A percentile compares a stretch with the other conserved stretches of the same genome.
Evolutionary conservation across 2,888 invertebrate species (phyloP).

Genomic region (Theretra japonica): DNA sequence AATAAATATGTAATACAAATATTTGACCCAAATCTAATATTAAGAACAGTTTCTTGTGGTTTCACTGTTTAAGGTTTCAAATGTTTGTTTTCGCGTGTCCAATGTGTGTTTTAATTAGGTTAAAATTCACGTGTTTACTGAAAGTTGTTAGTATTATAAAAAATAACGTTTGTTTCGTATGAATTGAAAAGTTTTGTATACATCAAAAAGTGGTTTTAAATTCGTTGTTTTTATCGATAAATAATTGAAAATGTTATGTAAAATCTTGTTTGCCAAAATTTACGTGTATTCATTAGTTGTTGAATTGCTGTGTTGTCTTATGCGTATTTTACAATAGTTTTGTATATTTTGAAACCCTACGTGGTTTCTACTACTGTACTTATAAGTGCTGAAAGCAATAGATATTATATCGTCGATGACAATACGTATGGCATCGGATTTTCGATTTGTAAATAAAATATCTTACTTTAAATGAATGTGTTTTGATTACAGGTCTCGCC

Average conservation of each 20-base stretch:
- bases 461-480: neutral
- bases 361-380: slow-evolving; percentile 11
- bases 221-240: no score
- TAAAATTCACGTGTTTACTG: neutral
- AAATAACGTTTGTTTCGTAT: no score
- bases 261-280: no score
- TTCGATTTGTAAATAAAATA: slow-evolving; percentile 20
- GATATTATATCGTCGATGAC: slow-evolving; percentile 33
- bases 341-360: neutral
- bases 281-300: no score
- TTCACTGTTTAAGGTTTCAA: neutral
- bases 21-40: no score
- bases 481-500: neutral
- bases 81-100: neutral
- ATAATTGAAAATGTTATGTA: no score
- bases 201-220: no score
- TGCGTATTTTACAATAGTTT: neutral
- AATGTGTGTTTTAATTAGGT: neutral
- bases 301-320: neutral
- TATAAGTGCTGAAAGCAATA: slow-evolving; percentile 40
- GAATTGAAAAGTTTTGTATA: no score
- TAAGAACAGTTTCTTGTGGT: neutral
- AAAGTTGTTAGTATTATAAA: no score
- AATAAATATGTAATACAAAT: no score
- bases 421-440: slow-evolving; percentile 13